Evolutionary conservation across 2,888 invertebrate genomes (phyloP), one percentile per base, ranked within the genome.

Genomic region (Ophion costatus): DNA sequence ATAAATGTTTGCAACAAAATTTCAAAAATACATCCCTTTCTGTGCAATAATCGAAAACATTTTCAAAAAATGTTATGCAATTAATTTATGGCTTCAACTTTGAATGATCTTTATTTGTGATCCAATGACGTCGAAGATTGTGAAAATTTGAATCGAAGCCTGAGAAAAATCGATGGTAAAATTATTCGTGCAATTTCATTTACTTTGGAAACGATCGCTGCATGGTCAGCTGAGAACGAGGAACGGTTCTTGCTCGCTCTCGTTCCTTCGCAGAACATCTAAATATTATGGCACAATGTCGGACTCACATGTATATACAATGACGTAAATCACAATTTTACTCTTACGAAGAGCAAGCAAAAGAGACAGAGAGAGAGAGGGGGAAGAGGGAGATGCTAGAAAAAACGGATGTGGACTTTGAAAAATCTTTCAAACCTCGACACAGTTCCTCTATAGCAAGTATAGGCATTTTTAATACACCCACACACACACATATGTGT

Each of bases 211-310:
- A 24, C 14, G 61, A 64, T 56, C 24, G 17, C 29, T 45, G 42
- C 10, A 0, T 29, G 61, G 64, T 70, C 38, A 38, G 51, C 38
- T 10, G 24, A 42, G 64, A 71, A 73, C 24, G 77, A 67, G 29
- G n/a, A 29, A 56, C 45, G 76, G 64, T 86, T 66, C 74, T 86
- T 69, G 75, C 33, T 69, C 74, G 77, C 61, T 86, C 86, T 85
- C 77, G 83, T 61, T 76, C 66, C 63, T 73, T 45, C 69, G 78
- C 73, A 75, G 80, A 11, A 74, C 81, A 82, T 82, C 85, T 88
- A 89, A 89, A 89, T 89, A 89, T 89, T 89, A 87, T 88, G 80
- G 64, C 80, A 78, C 59, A 82, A 81, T 75, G 82, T 80, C 70
- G 77, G 77, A 78, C 45, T 80, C 69, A 76, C 82, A 78, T 83